A percentile compares a stretch with the other conserved stretches of the same genome.
These are phyloP conservation scores for Chanos chanos DNA, from an alignment of 2,797 vertebrate species.

Conservation along the genomic window DNA sequence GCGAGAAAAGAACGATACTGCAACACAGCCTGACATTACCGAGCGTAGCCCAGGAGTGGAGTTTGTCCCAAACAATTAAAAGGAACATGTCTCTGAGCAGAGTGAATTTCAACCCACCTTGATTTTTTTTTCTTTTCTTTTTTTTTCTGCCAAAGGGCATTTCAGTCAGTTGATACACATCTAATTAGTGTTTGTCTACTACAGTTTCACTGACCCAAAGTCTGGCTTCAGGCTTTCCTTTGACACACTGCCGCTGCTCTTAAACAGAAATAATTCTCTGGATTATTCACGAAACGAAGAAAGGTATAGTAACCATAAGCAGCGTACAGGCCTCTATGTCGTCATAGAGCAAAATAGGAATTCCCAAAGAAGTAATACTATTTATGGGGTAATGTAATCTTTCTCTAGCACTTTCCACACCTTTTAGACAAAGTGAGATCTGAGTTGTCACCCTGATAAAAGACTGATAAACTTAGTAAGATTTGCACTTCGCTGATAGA, in stretches of 20 bases:
- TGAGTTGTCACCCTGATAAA: too few relatives aligned
- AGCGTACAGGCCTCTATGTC: too few relatives aligned
- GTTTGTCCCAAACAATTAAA: slow-evolving; percentile 42
- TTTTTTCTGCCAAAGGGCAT: slow-evolving; percentile 36
- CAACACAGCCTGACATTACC: slow-evolving; percentile 35
- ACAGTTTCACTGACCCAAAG: slow-evolving; percentile 21
- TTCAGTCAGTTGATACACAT: slow-evolving; percentile 34
- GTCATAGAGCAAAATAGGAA: too few relatives aligned
- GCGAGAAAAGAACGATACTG: slow-evolving; percentile 17
- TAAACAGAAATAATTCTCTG: neutral
- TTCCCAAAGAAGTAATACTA: too few relatives aligned
- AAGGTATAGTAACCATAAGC: too few relatives aligned
- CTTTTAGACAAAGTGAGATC: too few relatives aligned
- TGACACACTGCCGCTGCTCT: slow-evolving; percentile 5
- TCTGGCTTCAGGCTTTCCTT: slow-evolving; percentile 16
- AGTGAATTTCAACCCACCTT: slow-evolving; percentile 24
- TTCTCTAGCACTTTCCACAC: too few relatives aligned
- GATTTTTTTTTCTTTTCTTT: neutral
- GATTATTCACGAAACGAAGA: slow-evolving; percentile 13
- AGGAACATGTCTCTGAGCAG: slow-evolving; percentile 16
- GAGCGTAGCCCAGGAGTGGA: slow-evolving; percentile 25
- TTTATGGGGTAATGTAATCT: too few relatives aligned
- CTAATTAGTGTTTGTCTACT: slow-evolving; percentile 39
- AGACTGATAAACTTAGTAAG: too few relatives aligned
- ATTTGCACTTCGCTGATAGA: too few relatives aligned